A percentile compares a stretch with the other conserved stretches of the same genome.
Evolutionary conservation across 2,888 invertebrate genomes (phyloP).

Genomic region (Itoplectis maculator): DNA sequence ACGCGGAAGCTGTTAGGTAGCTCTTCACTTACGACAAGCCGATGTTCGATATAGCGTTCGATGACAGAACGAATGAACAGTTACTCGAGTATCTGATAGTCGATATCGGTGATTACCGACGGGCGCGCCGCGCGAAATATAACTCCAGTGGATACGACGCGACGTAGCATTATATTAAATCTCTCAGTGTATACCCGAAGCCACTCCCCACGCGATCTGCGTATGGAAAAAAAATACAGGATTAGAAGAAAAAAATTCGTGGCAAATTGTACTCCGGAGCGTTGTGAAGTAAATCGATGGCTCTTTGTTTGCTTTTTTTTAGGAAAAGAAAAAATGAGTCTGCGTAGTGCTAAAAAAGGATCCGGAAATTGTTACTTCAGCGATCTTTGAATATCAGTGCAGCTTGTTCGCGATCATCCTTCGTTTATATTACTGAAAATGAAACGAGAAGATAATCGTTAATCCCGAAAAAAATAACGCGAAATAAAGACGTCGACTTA

Average conservation of each 20-base stretch:
- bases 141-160: slow-evolving; percentile 41
- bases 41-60: slow-evolving; percentile 66
- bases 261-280: slow-evolving; percentile 59
- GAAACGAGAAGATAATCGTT: no score
- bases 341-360: no score
- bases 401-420: no score
- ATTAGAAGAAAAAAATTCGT: slow-evolving; percentile 30
- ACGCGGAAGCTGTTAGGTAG: slow-evolving; percentile 25
- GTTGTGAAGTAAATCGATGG: no score
- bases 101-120: slow-evolving; percentile 68
- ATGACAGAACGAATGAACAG: slow-evolving; percentile 51
- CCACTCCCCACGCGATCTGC: slow-evolving; percentile 48
- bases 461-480: no score
- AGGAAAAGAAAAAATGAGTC: no score
- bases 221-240: slow-evolving; percentile 47
- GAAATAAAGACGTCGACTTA: no score
- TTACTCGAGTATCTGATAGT: slow-evolving; percentile 62
- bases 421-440: no score
- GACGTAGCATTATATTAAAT: slow-evolving; percentile 43
- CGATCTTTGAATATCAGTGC: no score
- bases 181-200: slow-evolving; percentile 56
- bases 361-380: no score
- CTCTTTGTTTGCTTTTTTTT: no score
- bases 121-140: slow-evolving; percentile 53
- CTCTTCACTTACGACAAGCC: slow-evolving; percentile 63